Evolutionary conservation across 1,140 invertebrate species (phyloP).

Genomic region (Leptinotarsa defecta): DNA sequence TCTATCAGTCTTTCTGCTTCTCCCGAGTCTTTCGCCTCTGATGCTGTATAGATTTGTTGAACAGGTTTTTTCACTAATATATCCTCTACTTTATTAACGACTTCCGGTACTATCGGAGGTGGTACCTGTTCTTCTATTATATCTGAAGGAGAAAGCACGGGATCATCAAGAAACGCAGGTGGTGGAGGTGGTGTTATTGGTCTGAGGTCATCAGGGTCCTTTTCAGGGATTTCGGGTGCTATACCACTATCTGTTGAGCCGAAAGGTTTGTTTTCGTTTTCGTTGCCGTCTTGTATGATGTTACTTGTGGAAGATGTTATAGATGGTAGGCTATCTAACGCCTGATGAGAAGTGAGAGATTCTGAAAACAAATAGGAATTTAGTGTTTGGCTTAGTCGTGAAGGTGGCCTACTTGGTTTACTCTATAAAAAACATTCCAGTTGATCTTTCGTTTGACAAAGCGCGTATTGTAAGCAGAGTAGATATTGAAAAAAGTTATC

Average conservation of each 20-base stretch:
- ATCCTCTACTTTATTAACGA: not conserved
- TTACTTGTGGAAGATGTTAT: constrained; percentile 7
- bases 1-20: constrained; percentile 9
- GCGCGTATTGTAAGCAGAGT: too few species aligned
- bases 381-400: not conserved
- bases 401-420: too few species aligned
- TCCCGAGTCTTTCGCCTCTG: not conserved
- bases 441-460: too few species aligned
- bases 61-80: not conserved
- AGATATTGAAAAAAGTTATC: too few species aligned
- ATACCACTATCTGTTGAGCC: constrained; percentile 41
- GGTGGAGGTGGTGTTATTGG: constrained; percentile 33
- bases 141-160: not conserved
- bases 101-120: not conserved
- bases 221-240: constrained; percentile 28
- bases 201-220: constrained; percentile 16
- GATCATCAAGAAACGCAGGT: constrained; percentile 26
- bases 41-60: too few species aligned
- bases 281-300: not conserved
- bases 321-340: constrained; percentile 29
- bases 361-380: constrained; percentile 35
- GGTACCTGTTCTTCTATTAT: not conserved
- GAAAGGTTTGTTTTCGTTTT: constrained; percentile 24
- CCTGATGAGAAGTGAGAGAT: constrained; percentile 31
- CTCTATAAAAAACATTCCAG: too few species aligned